Evolutionary conservation across 2,888 invertebrate genomes (phyloP).

Genomic region (Apoda limacodes): DNA sequence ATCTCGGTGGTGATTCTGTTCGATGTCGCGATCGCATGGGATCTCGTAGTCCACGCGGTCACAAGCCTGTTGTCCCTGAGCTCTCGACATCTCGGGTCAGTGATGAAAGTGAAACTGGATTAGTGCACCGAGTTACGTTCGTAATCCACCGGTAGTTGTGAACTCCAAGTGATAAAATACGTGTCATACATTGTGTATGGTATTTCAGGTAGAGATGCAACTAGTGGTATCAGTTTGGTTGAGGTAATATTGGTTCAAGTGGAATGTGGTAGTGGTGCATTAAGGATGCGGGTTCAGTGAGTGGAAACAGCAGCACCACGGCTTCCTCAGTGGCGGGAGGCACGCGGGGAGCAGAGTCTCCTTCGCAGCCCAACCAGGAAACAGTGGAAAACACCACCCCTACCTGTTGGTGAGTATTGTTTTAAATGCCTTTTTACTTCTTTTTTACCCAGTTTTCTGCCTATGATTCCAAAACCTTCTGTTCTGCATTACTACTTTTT

Average conservation of each 20-base stretch:
- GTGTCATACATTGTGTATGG: too few species aligned
- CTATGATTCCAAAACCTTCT: neutral
- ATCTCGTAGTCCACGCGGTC: constrained; percentile 3
- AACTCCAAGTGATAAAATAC: too few species aligned
- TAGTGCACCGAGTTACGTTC: too few species aligned
- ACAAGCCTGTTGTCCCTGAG: neutral
- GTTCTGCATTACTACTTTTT: neutral
- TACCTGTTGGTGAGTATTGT: constrained; percentile 62
- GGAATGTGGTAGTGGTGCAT: constrained; percentile 45
- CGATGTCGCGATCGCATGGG: constrained; percentile 9
- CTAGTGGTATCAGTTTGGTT: constrained; percentile 61
- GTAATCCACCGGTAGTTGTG: too few species aligned
- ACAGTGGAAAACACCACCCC: constrained; percentile 65
- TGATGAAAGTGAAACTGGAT: neutral
- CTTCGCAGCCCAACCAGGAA: constrained; percentile 67
- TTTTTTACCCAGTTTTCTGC: constrained; percentile 2
- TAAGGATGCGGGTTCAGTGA: constrained; percentile 73
- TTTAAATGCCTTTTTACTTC: neutral
- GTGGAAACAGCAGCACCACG: constrained; percentile 57
- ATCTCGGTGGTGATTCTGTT: constrained; percentile 8
- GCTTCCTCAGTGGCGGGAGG: constrained; percentile 65
- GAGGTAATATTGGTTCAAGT: constrained; percentile 69
- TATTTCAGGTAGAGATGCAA: constrained; percentile 62
- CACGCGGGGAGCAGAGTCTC: constrained; percentile 69
- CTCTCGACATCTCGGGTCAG: constrained; percentile 7